Evolutionary conservation across 2,113 vertebrate species (phyloP), one percentile per base, ranked within the genome.

Genomic region (Proteles cristata): DNA sequence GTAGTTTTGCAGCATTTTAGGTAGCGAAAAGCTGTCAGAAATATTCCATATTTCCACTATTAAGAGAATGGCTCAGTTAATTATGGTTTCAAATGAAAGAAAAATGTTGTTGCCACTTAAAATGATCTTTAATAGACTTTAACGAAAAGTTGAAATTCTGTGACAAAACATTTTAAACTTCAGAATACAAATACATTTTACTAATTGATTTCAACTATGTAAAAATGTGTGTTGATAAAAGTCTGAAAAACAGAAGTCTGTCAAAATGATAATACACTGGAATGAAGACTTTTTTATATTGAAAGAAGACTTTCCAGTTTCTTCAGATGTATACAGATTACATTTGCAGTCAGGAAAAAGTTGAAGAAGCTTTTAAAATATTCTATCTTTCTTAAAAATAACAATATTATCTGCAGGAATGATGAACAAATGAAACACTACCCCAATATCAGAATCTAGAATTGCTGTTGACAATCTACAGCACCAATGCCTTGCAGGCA

Each of bases 81-180:
- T 73, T 80, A 92, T 10, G 12, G 48, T 77, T 88, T 88, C 65
- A 88, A 83, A 68, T 39, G 76, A 94, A 92, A 73, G 58, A 23
- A 87, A 96, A 81, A 81, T 39, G 65, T 73, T 61, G 4, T 14
- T 50, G 53, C 66, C 25, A 28, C 74, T 95, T 83, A 50, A 89
- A 97, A 50, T 79, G 35, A 55, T 87, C 23, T n/a, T 76, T 35
- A 11, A 53, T 55, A 84, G 63, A 79, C 15, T 45, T 94, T 55
- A 93, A 10, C 65, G 53, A 80, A 82, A 96, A 94, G 28, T 89
- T 16, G 74, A 94, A 90, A 74, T 65, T 16, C 35, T 58, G 5
- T 83, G 48, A 86, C 8, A 97, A 96, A 91, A 84, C 68, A 12
- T 61, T 63, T 83, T 74, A 10, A 89, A 96, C 58, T 96, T 94